Evolutionary conservation across 2,113 vertebrate genomes (phyloP).

Genomic region (Clinocottus analis): DNA sequence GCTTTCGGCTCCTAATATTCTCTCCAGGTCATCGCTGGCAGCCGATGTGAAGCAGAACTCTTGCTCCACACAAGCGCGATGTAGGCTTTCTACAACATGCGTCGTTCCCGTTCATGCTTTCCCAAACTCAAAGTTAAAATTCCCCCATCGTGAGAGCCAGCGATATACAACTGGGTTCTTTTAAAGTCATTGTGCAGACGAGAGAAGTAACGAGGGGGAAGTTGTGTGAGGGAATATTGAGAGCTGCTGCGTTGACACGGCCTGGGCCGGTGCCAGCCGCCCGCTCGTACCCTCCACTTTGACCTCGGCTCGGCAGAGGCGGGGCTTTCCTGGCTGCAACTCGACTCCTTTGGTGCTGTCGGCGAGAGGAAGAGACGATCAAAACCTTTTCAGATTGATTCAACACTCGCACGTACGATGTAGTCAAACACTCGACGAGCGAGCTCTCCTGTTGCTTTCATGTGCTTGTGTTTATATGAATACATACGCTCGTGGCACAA

Average conservation of each 20-base stretch:
- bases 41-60: slow-evolving; percentile 10
- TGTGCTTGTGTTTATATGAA: slow-evolving; percentile 44
- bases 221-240: slow-evolving; percentile 53
- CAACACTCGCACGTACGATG: not conserved
- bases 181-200: slow-evolving; percentile 27
- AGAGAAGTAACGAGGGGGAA: slow-evolving; percentile 57
- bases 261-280: slow-evolving; percentile 68
- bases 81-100: slow-evolving; percentile 13
- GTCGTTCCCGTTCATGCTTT: slow-evolving; percentile 37
- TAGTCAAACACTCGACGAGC: not conserved
- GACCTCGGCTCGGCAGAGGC: slow-evolving; percentile 65
- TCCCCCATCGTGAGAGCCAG: slow-evolving; percentile 51
- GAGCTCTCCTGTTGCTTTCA: slow-evolving; percentile 3
- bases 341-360: slow-evolving; percentile 37
- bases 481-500: slow-evolving; percentile 50
- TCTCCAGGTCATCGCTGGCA: slow-evolving; percentile 18
- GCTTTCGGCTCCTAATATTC: slow-evolving; percentile 15
- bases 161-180: slow-evolving; percentile 25
- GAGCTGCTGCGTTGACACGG: slow-evolving; percentile 66
- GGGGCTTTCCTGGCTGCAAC: slow-evolving; percentile 63
- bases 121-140: slow-evolving; percentile 43
- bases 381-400: not conserved
- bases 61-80: not conserved
- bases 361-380: not conserved
- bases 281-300: slow-evolving; percentile 66